Base-by-base conservation (phyloP, 92 coral and sea anemone species). In the Epizoanthus rinbou region DNA sequence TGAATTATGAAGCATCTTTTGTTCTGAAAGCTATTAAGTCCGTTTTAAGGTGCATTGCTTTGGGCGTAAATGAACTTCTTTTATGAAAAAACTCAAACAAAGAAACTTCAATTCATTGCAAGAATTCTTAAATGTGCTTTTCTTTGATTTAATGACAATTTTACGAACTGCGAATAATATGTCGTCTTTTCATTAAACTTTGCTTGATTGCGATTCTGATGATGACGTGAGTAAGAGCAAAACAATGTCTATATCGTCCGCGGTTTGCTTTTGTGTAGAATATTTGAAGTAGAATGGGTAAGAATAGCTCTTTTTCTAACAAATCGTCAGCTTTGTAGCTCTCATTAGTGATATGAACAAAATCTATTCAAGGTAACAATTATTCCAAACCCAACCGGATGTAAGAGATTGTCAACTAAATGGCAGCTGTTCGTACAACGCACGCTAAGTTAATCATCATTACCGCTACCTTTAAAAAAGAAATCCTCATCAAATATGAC, bases 1-100 rank as follows among this genome's bases (percentile, higher is more conserved):
- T 78, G 59, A 78, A 78, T 78, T 78, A 78, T 78, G 43, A 39
- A 78, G 41, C 5, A 41, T 35, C 54, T 37, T 76, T 76, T 75
- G 31, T 41, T 33, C 10, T 56, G 70, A 78, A 62, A 78, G 58
- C 57, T 62, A 78, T 78, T 78, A 78, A 78, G 66, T 59, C 54
- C 81, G 68, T 75, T 47, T 39, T 43, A 43, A 60, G 69, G 71
- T 59, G 45, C 72, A 60, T 62, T 60, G 58, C 82, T 63, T 62
- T 39, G 64, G 69, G 82, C 70, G 21, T 19, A 63, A 62, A 78
- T 43, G 69, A 16, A 57, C 50, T 7, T 63, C 72, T 7, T 59
- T 78, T 78, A 60, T 62, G 41, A 31, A 78, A 62, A 14, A 78
- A 71, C 14, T 13, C 31, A 28, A 60, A 62, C 22, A 41, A 39